Base-by-base conservation (phyloP, 2,888 invertebrate species). In the Gasteruption jaculator region DNA sequence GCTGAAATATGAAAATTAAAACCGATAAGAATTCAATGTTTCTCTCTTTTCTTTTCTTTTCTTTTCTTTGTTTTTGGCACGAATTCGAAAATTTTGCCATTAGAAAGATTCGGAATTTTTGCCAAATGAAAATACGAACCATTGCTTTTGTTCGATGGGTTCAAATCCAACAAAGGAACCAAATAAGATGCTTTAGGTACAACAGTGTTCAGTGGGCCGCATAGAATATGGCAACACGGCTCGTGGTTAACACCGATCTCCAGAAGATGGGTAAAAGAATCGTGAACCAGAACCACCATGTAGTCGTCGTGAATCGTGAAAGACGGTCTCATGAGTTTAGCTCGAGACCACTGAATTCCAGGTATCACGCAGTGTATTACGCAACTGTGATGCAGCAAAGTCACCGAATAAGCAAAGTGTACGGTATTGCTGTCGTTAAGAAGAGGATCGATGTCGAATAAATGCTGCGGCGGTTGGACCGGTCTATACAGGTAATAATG, bases 401-500 rank as follows among this genome's bases (percentile, higher is more conserved):
- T 90, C 6, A 90, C 82, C 0, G 89, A 88, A 64, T 90, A 90
- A 2, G 89, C 90, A 67, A 90, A 86, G 70, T 90, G 86, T 3
- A 91, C 88, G 1, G 81, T 81, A 1, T 77, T 64, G 61, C 74
- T 59, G 70, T 74, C 56, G 67, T 78, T 63, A 63, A 81, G 50
- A 4, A 52, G 52, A 11, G 59, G 56, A 27, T 62, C 54, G 11
- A 63, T 61, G 35, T 67, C 60, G n/a, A 68, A 50, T 35, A 68
- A 53, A 26, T 63, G 60, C 46, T 73, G 72, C 11, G 75, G 73
- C 3, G 74, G 73, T 47, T 74, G 74, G 30, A 74, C 68, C 31
- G 83, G 83, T 70, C 89, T 85, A 62, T 89, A 90, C 3, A 90
- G 72, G 60, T 90, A 90, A 65, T 91, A 86, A 68, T 90, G 89